phyloP scores from a whole-genome alignment of 2,797 vertebrate species.

The Pangasius larnaudii region DNA sequence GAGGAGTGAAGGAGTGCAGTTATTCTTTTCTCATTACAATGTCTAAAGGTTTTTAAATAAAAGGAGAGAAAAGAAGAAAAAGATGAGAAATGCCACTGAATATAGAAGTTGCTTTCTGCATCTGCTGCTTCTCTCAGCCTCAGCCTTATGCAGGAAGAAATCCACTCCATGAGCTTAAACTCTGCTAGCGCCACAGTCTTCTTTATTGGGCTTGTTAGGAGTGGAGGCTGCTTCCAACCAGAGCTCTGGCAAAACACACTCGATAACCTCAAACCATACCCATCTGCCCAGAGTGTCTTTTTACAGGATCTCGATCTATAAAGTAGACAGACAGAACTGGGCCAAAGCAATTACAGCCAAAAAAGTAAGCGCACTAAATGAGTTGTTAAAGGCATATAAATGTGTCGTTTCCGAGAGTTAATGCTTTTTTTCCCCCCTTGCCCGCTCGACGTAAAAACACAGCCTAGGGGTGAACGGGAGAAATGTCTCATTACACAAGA shows the following conservation, averaged over 20 bases:
- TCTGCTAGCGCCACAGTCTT: neutral
- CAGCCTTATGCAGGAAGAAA: neutral
- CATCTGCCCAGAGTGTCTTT: constrained; percentile 21
- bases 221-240: constrained; percentile 12
- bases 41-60: neutral
- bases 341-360: constrained; percentile 37
- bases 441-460: constrained; percentile 26
- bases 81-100: neutral
- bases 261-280: constrained; percentile 6
- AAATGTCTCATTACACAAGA: constrained; percentile 43
- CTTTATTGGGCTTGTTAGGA: constrained; percentile 19
- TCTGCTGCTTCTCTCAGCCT: neutral
- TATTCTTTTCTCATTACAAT: neutral
- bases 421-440: constrained; percentile 23
- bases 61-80: neutral
- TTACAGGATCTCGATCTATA: constrained; percentile 7
- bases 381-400: constrained; percentile 41
- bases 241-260: neutral
- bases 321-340: constrained; percentile 29
- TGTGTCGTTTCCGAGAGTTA: constrained; percentile 12
- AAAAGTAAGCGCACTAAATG: constrained; percentile 32
- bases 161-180: neutral
- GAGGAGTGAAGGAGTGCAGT: neutral
- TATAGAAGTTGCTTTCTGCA: neutral
- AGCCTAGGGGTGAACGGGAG: constrained; percentile 30